These are phyloP conservation scores for Drosophila testacea DNA, from an alignment of 2,888 invertebrate species.

Conservation along the genomic window DNA sequence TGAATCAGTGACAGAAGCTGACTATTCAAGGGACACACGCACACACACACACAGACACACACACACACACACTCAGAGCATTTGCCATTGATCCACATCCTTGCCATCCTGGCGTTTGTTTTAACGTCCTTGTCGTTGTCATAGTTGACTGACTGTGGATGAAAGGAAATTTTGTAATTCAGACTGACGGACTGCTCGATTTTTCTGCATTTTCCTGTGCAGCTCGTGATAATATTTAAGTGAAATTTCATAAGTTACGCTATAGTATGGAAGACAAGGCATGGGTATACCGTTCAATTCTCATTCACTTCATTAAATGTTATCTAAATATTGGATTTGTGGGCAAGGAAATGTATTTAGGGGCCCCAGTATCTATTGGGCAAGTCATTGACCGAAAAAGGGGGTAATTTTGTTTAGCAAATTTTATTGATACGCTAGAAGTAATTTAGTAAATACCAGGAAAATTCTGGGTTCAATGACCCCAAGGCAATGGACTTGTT, in stretches of 20 bases:
- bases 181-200: conserved; percentile 25
- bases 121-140: conserved; percentile 44
- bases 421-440: too few species aligned
- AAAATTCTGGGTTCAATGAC: too few species aligned
- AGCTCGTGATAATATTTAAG: conserved; percentile 7
- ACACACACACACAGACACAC: neutral
- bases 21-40: conserved; percentile 20
- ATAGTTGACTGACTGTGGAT: conserved; percentile 40
- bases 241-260: conserved; percentile 12
- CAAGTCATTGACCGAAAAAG: neutral
- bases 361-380: neutral
- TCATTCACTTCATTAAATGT: neutral
- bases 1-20: conserved; percentile 36
- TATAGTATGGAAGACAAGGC: conserved; percentile 11
- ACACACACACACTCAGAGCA: conserved; percentile 4
- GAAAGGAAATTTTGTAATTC: conserved; percentile 40
- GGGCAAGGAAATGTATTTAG: neutral
- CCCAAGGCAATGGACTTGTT: too few species aligned
- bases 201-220: neutral
- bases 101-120: conserved; percentile 29
- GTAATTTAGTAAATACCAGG: too few species aligned
- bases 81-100: conserved; percentile 33
- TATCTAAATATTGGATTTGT: neutral
- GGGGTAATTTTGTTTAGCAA: too few species aligned
- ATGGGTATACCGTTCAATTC: neutral